These are phyloP conservation scores for Flabesymbios commensalis DNA, from an alignment of 2,888 invertebrate genomes.

Conservation along the genomic window DNA sequence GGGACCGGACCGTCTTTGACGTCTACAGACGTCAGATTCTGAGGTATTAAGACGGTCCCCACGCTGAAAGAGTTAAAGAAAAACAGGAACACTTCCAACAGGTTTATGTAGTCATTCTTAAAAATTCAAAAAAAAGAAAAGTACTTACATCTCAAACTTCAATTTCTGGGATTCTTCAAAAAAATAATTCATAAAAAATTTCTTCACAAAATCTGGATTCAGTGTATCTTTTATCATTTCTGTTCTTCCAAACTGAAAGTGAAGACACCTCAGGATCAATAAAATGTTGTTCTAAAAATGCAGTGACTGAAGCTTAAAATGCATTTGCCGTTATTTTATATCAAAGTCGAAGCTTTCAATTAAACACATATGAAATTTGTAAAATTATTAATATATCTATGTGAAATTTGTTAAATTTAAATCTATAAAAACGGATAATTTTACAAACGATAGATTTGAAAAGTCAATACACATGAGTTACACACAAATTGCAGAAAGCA, in stretches of 20 bases:
- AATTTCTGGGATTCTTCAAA: slow-evolving; percentile 60
- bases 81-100: too few relatives aligned
- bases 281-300: neutral
- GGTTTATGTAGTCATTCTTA: too few relatives aligned
- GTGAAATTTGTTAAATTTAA: neutral
- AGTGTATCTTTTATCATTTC: slow-evolving; percentile 66
- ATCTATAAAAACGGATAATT: neutral
- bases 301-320: neutral
- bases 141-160: slow-evolving; percentile 57
- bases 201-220: slow-evolving; percentile 67
- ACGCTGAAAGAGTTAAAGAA: too few relatives aligned
- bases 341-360: neutral
- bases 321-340: neutral
- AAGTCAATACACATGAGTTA: too few relatives aligned
- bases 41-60: too few relatives aligned
- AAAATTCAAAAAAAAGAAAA: too few relatives aligned
- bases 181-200: slow-evolving; percentile 57
- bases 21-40: too few relatives aligned
- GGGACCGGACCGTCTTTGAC: too few relatives aligned
- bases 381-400: neutral
- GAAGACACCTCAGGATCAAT: slow-evolving; percentile 21
- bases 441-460: too few relatives aligned
- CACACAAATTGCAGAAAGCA: too few relatives aligned
- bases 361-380: neutral
- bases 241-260: slow-evolving; percentile 65